These are phyloP conservation scores for Andrena fulva DNA, from an alignment of 2,888 invertebrate genomes.

Conservation along the genomic window DNA sequence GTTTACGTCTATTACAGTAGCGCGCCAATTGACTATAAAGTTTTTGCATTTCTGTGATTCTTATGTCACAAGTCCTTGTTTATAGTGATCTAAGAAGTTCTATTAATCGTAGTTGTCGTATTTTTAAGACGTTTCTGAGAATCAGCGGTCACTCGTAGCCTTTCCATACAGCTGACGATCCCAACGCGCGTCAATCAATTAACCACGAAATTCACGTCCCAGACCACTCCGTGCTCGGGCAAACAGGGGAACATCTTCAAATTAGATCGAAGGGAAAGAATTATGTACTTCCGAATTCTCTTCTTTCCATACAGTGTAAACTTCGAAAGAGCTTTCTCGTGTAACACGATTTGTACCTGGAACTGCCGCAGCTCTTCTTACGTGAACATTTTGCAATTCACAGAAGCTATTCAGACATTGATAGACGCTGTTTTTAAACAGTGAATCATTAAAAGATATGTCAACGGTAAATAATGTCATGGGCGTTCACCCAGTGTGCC, in stretches of 20 bases:
- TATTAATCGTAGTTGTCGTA: conserved; percentile 3
- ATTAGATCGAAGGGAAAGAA: background rate
- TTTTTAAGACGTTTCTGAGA: conserved; percentile 11
- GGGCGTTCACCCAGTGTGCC: background rate
- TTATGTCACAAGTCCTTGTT: conserved; percentile 11
- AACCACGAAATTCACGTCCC: background rate
- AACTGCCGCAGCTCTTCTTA: background rate
- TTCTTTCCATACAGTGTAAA: background rate
- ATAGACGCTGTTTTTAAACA: conserved; percentile 8
- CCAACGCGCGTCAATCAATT: background rate
- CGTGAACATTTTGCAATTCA: background rate
- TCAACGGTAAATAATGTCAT: conserved; percentile 5
- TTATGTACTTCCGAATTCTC: background rate
- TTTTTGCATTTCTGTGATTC: background rate
- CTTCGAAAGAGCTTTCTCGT: background rate
- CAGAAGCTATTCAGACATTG: background rate
- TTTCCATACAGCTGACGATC: background rate
- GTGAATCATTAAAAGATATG: conserved; percentile 18
- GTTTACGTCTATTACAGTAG: background rate
- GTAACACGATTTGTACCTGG: background rate
- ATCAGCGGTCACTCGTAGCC: background rate
- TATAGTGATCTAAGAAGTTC: conserved; percentile 1
- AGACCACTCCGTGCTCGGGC: too few species aligned
- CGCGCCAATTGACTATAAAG: background rate
- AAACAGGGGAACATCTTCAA: background rate